Base-by-base conservation (phyloP, 2,888 invertebrate species). In the Spodoptera picta region DNA sequence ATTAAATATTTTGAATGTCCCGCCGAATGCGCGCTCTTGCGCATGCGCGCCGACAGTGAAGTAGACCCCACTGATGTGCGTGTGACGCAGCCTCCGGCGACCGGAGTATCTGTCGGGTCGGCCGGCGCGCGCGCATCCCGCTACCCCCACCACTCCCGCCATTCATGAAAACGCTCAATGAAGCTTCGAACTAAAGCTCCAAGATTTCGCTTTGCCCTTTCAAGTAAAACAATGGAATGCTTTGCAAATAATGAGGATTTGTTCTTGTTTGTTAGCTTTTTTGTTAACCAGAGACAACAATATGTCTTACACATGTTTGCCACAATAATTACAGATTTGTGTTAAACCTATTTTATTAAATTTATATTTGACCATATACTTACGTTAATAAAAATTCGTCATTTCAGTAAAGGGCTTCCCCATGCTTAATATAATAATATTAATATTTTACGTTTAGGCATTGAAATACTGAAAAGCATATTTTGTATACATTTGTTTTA, bases 121-220 rank as follows among this genome's bases (percentile, higher is more conserved):
- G 73, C 63, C 82, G 78, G 68, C 72, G 86, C 88, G 79, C 79
- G 86, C 86, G 85, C 87, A 86, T 86, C 88, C 83, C 75, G 50
- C 75, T 79, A 71, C 85, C 92, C 89, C 92, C 92, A 85, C 93
- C 92, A 89, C 84, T 73, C 55, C 53, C 65, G 73, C 81, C 90
- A 93, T 93, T 92, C 92, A 93, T 93, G 90, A 92, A 92, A 90
- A 87, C 81, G 73, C 80, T 92, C 86, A 92, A 90, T 92, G 88
- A 79, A 68, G 67, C 65, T 73, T 73, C 52, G 51, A 66, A 36
- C 49, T 45, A 9, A 69, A 53, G 50, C 49, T 70, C 60, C 57
- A 65, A 64, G 56, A 73, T 73, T 69, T 63, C 58, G 60, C 43
- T 52, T 49, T 53, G 48, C 61, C 58, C 48, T 75, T 68, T 65